These are phyloP conservation scores for Campaea margaritaria DNA, from an alignment of 2,888 invertebrate species.

Conservation along the genomic window DNA sequence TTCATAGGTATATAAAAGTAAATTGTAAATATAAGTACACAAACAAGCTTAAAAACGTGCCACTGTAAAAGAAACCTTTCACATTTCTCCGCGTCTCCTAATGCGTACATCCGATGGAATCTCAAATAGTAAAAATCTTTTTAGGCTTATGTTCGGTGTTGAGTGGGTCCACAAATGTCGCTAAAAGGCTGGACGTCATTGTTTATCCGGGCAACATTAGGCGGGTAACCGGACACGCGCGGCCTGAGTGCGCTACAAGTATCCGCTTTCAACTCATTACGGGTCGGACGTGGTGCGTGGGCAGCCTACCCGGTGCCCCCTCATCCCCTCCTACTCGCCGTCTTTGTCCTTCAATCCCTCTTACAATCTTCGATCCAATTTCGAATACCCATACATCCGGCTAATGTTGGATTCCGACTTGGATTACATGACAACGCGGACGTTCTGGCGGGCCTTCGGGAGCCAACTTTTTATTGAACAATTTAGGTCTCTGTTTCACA, in stretches of 20 bases:
- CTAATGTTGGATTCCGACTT: slow-evolving; percentile 72
- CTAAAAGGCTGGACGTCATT: slow-evolving; percentile 86
- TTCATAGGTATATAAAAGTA: background rate
- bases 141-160: slow-evolving; percentile 83
- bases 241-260: slow-evolving; percentile 85
- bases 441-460: slow-evolving; percentile 29
- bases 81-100: slow-evolving; percentile 47
- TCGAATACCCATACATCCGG: slow-evolving; percentile 77
- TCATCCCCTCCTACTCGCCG: slow-evolving; percentile 54
- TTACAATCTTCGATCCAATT: slow-evolving; percentile 83
- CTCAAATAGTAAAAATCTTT: slow-evolving; percentile 82
- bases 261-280: slow-evolving; percentile 86
- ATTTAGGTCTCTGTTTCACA: slow-evolving; percentile 3
- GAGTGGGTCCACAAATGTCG: slow-evolving; percentile 85
- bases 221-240: slow-evolving; percentile 85
- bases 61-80: slow-evolving; percentile 38
- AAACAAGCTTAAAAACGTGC: slow-evolving; percentile 19
- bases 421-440: slow-evolving; percentile 64
- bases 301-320: slow-evolving; percentile 56
- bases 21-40: background rate
- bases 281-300: slow-evolving; percentile 84
- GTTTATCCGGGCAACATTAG: slow-evolving; percentile 85
- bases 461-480: slow-evolving; percentile 18
- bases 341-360: slow-evolving; percentile 82
- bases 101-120: slow-evolving; percentile 68